Conservation (phyloP, 2,113 vertebrate species). For the Lycaon pictus region DNA sequence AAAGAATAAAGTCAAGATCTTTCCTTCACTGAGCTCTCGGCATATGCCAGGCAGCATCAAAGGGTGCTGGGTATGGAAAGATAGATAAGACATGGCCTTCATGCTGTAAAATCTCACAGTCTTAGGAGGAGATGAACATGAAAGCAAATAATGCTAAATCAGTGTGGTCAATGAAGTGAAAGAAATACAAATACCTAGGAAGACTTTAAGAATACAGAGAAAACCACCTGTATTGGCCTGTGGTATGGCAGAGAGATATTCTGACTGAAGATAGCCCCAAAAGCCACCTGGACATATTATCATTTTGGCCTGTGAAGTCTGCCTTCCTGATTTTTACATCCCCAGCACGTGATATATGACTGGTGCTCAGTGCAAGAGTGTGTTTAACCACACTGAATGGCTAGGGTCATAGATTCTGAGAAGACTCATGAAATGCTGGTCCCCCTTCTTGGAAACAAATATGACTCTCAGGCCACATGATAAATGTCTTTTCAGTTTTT, state of each 20-base stretch:
- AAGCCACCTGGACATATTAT: background rate
- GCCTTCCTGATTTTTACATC: background rate
- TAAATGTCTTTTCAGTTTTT: background rate
- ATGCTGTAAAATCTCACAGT: background rate
- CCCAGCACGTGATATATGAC: background rate
- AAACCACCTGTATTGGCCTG: background rate
- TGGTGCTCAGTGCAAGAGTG: background rate
- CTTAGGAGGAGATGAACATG: constrained; percentile 21
- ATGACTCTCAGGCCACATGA: background rate
- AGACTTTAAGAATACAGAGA: background rate
- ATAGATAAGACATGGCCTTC: background rate
- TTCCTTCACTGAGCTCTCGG: background rate
- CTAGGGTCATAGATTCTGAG: background rate
- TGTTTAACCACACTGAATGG: background rate
- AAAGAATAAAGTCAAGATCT: constrained; percentile 20
- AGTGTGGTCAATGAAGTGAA: background rate
- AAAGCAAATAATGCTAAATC: background rate
- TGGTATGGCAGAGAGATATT: background rate
- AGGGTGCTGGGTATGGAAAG: background rate
- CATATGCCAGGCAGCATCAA: background rate
- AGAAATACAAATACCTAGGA: background rate
- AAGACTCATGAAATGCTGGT: background rate
- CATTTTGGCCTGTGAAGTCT: background rate
- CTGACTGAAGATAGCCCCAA: background rate
- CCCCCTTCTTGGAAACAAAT: background rate